Evolutionary conservation across 1,140 invertebrate genomes (phyloP), one percentile per base, ranked within the genome.

Genomic region (Anthonomus grandis): DNA sequence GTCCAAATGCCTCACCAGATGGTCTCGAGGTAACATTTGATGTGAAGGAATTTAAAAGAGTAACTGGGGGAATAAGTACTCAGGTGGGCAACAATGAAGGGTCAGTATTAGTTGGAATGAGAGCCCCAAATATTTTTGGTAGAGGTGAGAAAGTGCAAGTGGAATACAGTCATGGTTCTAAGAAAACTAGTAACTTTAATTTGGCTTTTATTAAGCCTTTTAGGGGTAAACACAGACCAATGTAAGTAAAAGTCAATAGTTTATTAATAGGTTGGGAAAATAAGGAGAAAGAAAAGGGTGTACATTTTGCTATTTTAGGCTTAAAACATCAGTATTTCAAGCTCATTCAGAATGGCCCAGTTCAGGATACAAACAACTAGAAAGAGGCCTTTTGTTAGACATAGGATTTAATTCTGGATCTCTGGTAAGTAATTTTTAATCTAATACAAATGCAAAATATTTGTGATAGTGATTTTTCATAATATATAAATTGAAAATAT

Each of bases 11-110:
- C 9, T 82, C 83, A 17, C 80, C 83, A 13, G 82, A 91, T 71
- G 89, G 89, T 24, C 83, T 93, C 56, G 89, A 94, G 78, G 83
- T 95, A 4, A 91, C 87, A 12, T 94, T 92, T 71, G 79, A 83
- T 58, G 89, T 95, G 12, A 77, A 80, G 52, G 93, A 95, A 75
- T 65, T 85, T 46, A 83, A 83, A 41, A 71, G 87, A 22, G 66
- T 93, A 21, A 81, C 83, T 36, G 91, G 91, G 9, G 86, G 86
- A n/a, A 78, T 93, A 27, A 89, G 84, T 61, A 92, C 90, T 0
- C 80, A 86, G 56, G 83, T 93, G 49, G 90, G 89, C 21, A 89
- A 91, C 62, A 94, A 94, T 73, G 90, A 93, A 71, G 90, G 87
- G 6, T 86, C 87, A 21, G 63, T 95, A 24, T 77, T 86, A 9